Evolutionary conservation across 2,797 vertebrate species (phyloP).

Genomic region (Botia almorhae): DNA sequence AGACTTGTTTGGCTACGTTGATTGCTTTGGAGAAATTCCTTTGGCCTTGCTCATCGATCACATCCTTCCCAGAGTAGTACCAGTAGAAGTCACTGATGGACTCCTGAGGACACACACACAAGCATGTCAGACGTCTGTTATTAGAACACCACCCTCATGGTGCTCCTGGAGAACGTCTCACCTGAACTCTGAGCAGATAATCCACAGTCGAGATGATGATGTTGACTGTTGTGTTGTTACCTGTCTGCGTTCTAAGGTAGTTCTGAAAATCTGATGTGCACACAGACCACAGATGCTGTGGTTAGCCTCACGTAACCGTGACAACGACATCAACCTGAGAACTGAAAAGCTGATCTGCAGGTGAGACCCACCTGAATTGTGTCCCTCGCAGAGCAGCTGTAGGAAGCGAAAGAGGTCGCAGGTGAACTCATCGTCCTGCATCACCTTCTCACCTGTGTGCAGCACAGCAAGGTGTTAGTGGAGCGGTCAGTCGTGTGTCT

Average conservation of each 20-base stretch:
- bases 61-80: slow-evolving; percentile 97
- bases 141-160: not conserved
- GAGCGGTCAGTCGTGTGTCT: not conserved
- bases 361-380: slow-evolving; percentile 88
- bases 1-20: slow-evolving; percentile 96
- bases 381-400: slow-evolving; percentile 95
- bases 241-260: slow-evolving; percentile 94
- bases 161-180: slow-evolving; percentile 51
- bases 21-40: slow-evolving; percentile 98
- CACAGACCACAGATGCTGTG: not conserved
- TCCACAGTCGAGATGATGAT: slow-evolving; percentile 97
- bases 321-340: not conserved
- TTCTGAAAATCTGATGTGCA: slow-evolving; percentile 90
- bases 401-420: slow-evolving; percentile 98
- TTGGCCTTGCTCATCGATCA: slow-evolving; percentile 95
- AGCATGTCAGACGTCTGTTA: not conserved
- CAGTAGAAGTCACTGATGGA: slow-evolving; percentile 98
- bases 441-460: slow-evolving; percentile 92
- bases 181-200: slow-evolving; percentile 95
- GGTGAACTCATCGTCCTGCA: slow-evolving; percentile 95
- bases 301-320: too few species aligned
- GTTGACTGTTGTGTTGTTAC: slow-evolving; percentile 96
- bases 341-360: too few species aligned
- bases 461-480: slow-evolving; percentile 44
- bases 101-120: slow-evolving; percentile 77